Percentiles rank a stretch among this genome's conserved stretches.
These are phyloP conservation scores for Oedothorax gibbosus DNA, from an alignment of 1,140 invertebrate genomes.

Conservation along the genomic window DNA sequence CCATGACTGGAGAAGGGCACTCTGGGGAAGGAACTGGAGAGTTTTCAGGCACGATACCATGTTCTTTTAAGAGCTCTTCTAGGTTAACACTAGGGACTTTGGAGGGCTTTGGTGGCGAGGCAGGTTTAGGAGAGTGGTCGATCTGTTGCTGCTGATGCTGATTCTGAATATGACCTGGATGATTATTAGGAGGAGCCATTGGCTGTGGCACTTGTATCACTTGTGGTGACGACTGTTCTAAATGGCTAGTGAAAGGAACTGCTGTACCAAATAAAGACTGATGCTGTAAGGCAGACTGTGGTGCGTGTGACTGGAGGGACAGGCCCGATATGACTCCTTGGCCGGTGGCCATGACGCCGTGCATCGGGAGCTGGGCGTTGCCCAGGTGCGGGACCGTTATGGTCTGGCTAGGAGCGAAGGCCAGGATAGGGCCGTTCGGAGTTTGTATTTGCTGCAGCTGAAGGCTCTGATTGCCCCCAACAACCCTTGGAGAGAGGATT, in stretches of 20 bases:
- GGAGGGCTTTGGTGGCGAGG: slow-evolving; percentile 30
- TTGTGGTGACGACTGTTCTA: slow-evolving; percentile 49
- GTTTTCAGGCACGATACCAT: slow-evolving; percentile 63
- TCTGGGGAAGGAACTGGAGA: slow-evolving; percentile 56
- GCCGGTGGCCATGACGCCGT: slow-evolving; percentile 45
- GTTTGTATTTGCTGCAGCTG: slow-evolving; percentile 71
- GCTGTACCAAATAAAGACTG: slow-evolving; percentile 55
- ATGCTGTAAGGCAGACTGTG: slow-evolving; percentile 59
- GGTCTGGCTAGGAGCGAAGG: slow-evolving; percentile 65
- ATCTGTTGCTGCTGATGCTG: slow-evolving; percentile 11
- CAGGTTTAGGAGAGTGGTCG: slow-evolving; percentile 39
- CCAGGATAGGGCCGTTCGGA: slow-evolving; percentile 70
- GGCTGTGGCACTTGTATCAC: slow-evolving; percentile 55
- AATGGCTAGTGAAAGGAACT: slow-evolving; percentile 57
- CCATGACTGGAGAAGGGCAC: slow-evolving; percentile 37
- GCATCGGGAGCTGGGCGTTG: slow-evolving; percentile 49
- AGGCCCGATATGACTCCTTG: slow-evolving; percentile 58
- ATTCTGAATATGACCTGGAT: slow-evolving; percentile 5
- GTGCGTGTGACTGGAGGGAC: slow-evolving; percentile 54
- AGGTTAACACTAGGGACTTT: slow-evolving; percentile 63
- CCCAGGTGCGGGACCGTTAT: slow-evolving; percentile 55
- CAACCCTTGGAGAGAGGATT: slow-evolving; percentile 55
- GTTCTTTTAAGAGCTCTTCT: slow-evolving; percentile 65
- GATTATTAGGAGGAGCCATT: slow-evolving; percentile 39
- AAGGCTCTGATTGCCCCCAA: slow-evolving; percentile 64